Conservation (phyloP, 2,888 invertebrate genomes). For the Phragmatobia fuliginosa region DNA sequence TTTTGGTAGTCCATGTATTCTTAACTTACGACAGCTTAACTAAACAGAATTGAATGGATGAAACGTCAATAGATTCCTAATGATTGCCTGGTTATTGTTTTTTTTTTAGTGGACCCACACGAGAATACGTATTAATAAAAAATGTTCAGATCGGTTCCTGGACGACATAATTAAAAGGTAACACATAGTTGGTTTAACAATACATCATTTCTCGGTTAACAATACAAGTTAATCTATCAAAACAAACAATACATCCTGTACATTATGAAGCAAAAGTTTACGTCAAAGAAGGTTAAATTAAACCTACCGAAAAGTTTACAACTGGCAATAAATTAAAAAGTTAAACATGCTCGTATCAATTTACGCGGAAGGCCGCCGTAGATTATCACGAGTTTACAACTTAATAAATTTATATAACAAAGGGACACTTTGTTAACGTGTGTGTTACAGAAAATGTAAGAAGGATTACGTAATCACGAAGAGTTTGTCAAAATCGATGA, state of each 20-base stretch:
- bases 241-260: conserved; percentile 7
- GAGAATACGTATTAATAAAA: too few species aligned
- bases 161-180: too few species aligned
- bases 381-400: conserved; percentile 57
- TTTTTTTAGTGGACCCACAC: background rate
- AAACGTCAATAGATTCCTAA: too few species aligned
- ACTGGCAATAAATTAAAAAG: conserved; percentile 54
- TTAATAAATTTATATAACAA: conserved; percentile 56
- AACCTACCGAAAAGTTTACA: conserved; percentile 47
- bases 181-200: too few species aligned
- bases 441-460: conserved; percentile 28
- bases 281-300: conserved; percentile 25
- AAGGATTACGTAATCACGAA: conserved; percentile 11
- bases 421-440: conserved; percentile 50
- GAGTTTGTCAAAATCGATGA: background rate
- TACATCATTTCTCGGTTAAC: background rate
- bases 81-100: too few species aligned
- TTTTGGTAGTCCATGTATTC: too few species aligned
- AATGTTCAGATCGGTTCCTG: too few species aligned
- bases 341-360: conserved; percentile 57
- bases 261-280: conserved; percentile 6
- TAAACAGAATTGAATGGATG: too few species aligned
- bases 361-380: conserved; percentile 60
- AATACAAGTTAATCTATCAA: conserved; percentile 6
- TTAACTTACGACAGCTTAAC: too few species aligned